Percentiles rank a stretch among this genome's conserved stretches.
Evolutionary conservation across 2,888 invertebrate genomes (phyloP).

Genomic region (Lochmaea crataegi): DNA sequence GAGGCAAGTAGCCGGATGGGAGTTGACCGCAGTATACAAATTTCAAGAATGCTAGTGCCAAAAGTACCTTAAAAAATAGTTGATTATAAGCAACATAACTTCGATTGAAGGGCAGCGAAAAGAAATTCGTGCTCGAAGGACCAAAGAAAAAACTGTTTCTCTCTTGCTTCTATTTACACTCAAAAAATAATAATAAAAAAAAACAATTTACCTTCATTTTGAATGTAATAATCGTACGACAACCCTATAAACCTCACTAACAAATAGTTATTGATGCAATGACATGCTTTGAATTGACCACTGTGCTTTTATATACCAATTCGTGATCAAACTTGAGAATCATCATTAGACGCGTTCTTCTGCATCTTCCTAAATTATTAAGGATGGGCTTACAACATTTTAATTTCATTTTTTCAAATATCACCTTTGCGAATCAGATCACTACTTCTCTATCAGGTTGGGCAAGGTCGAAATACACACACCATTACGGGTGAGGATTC

Average conservation of each 20-base stretch:
- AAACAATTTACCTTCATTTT: conserved; percentile 23
- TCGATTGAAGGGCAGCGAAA: too few relatives aligned
- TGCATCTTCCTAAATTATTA: conserved; percentile 42
- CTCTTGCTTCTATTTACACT: too few relatives aligned
- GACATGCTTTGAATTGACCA: conserved; percentile 25
- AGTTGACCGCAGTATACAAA: conserved; percentile 49
- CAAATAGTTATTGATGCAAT: conserved; percentile 20
- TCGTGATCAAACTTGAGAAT: conserved; percentile 4
- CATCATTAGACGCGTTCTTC: conserved; percentile 8
- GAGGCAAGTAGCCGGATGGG: conserved; percentile 47
- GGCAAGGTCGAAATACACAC: conserved; percentile 52
- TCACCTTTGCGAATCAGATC: conserved; percentile 51
- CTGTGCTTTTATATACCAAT: conserved; percentile 26
- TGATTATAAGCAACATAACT: too few relatives aligned
- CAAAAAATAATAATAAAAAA: too few relatives aligned
- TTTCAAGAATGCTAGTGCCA: conserved; percentile 48
- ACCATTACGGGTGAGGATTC: conserved; percentile 21
- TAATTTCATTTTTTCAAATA: conserved; percentile 29
- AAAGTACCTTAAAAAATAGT: conserved; percentile 46
- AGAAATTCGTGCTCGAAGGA: too few relatives aligned
- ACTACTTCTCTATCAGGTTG: conserved; percentile 47
- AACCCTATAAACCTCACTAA: conserved; percentile 11
- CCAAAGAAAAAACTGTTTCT: too few relatives aligned
- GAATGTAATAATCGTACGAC: not conserved
- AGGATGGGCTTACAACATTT: conserved; percentile 45